Conservation (phyloP, 2,888 invertebrate genomes). For the Microplitis deprimator region DNA sequence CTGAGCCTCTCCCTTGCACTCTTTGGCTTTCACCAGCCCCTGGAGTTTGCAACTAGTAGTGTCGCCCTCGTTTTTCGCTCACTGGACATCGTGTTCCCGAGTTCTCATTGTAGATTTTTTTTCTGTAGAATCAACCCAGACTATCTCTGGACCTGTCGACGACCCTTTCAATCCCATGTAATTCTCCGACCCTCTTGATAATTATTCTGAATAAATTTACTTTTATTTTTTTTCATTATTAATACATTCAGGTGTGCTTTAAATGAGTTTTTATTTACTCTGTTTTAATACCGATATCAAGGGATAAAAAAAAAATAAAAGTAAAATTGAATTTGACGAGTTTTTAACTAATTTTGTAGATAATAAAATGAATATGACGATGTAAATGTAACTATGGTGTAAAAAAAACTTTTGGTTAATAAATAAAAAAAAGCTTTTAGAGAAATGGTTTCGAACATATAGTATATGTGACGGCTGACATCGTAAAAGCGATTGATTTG, state of each 20-base stretch:
- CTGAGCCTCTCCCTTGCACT: not conserved
- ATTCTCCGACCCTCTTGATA: slow-evolving; percentile 37
- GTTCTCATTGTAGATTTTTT: slow-evolving; percentile 24
- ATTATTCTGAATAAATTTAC: slow-evolving; percentile 41
- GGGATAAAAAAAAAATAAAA: not conserved
- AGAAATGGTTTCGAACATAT: not conserved
- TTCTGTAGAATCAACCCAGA: slow-evolving; percentile 44
- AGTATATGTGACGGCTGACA: slow-evolving; percentile 9
- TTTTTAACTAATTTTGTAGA: not conserved
- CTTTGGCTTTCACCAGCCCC: not conserved
- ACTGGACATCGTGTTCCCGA: slow-evolving; percentile 23
- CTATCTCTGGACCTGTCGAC: slow-evolving; percentile 42
- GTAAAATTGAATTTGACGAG: not conserved
- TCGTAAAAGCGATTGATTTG: slow-evolving; percentile 13
- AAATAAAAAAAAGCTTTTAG: slow-evolving; percentile 1
- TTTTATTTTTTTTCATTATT: slow-evolving; percentile 31
- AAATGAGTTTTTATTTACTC: slow-evolving; percentile 14
- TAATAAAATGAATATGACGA: not conserved
- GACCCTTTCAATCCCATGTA: slow-evolving; percentile 38
- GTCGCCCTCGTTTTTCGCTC: slow-evolving; percentile 33
- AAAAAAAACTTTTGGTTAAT: not conserved
- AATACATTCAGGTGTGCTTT: slow-evolving; percentile 18
- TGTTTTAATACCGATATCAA: not conserved
- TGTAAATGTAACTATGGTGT: not conserved
- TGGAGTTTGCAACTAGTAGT: slow-evolving; percentile 3